These are phyloP conservation scores for Stichopus chloronotus DNA, from an alignment of 35 echinoderm and acorn worm species.

Conservation along the genomic window DNA sequence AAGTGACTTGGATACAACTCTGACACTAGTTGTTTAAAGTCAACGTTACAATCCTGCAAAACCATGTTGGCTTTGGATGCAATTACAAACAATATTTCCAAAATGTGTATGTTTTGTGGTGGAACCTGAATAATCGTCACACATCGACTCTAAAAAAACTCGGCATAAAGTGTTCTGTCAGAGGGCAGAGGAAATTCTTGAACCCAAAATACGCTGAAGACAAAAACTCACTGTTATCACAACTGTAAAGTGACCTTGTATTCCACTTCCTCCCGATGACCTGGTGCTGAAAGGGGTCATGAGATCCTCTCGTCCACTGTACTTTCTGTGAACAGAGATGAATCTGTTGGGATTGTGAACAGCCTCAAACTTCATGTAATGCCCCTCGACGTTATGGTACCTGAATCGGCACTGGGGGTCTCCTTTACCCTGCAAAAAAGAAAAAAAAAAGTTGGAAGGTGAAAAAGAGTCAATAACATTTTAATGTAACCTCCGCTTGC, in stretches of 20 bases:
- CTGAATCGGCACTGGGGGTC: conserved; percentile 90
- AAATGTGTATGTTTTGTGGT: no score
- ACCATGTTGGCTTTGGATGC: no score
- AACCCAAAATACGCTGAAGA: neutral
- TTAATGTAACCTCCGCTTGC: no score
- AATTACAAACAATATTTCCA: no score
- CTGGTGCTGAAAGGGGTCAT: conserved; percentile 62
- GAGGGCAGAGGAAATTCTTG: neutral
- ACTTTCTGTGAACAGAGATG: conserved; percentile 88
- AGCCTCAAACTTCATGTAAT: conserved; percentile 88
- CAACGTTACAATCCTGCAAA: no score
- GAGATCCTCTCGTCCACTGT: conserved; percentile 67
- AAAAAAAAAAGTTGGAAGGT: neutral
- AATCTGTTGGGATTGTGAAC: conserved; percentile 97
- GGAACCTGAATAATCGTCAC: no score
- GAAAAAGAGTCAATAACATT: no score
- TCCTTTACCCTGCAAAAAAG: conserved; percentile 82
- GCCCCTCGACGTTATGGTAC: conserved; percentile 68
- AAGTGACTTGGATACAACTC: no score
- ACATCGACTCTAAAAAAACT: no score
- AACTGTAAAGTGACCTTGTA: conserved; percentile 77
- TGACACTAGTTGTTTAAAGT: no score
- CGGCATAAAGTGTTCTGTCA: no score
- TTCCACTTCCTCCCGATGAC: conserved; percentile 71
- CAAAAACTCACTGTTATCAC: conserved; percentile 78